Conservation (phyloP, 2,888 invertebrate genomes). For the Tetropium fuscum region DNA sequence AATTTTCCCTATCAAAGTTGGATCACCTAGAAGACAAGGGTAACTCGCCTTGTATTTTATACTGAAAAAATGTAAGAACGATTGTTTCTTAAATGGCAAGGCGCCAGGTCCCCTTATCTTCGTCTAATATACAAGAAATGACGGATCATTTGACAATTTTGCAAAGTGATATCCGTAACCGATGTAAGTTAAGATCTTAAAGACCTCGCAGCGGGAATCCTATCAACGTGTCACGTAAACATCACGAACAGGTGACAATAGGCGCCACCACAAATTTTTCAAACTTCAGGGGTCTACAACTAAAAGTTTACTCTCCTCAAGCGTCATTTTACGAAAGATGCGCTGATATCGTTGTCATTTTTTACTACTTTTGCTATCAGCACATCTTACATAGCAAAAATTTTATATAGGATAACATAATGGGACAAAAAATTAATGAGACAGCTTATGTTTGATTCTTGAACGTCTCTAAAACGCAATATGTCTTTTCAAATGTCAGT, state of each 20-base stretch:
- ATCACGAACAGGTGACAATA: slow-evolving; percentile 39
- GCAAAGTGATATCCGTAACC: slow-evolving; percentile 40
- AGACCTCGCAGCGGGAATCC: slow-evolving; percentile 32
- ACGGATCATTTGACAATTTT: slow-evolving; percentile 42
- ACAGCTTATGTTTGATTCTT: too few species aligned
- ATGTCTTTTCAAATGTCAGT: too few species aligned
- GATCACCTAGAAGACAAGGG: not conserved
- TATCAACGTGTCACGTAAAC: slow-evolving; percentile 37
- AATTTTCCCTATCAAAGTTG: not conserved
- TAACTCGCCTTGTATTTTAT: slow-evolving; percentile 1
- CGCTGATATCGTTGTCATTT: too few species aligned
- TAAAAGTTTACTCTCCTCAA: not conserved
- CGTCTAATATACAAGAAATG: slow-evolving; percentile 37
- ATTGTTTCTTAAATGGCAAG: slow-evolving; percentile 41
- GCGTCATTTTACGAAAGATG: not conserved
- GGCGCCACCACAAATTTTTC: slow-evolving; percentile 44
- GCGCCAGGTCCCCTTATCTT: slow-evolving; percentile 34
- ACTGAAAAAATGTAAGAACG: slow-evolving; percentile 22
- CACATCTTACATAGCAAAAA: too few species aligned
- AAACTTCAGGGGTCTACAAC: slow-evolving; percentile 13
- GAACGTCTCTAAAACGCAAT: too few species aligned
- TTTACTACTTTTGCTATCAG: too few species aligned
- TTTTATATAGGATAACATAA: too few species aligned
- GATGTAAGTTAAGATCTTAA: slow-evolving; percentile 37
- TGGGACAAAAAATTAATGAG: too few species aligned